These are phyloP conservation scores for Caenorhabditis sp. DNA, from an alignment of 2,888 invertebrate species.

Conservation along the genomic window DNA sequence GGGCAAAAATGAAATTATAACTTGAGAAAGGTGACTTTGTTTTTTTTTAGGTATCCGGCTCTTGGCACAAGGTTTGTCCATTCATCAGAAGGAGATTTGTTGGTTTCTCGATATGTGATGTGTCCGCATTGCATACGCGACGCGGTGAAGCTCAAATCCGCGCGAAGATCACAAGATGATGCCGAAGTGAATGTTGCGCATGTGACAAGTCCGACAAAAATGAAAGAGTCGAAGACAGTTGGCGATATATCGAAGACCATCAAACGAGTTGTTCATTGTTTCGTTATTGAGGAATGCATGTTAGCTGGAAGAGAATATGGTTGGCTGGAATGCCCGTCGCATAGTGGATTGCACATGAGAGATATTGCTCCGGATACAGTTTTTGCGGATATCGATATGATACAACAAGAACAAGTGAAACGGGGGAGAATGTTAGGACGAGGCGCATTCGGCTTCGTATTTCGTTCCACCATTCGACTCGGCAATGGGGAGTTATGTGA, in stretches of 20 bases:
- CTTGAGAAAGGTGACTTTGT: neutral
- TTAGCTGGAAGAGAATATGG: constrained; percentile 50
- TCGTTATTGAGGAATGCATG: constrained; percentile 96
- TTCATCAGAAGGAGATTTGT: constrained; percentile 91
- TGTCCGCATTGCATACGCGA: constrained; percentile 84
- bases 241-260: constrained; percentile 38
- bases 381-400: constrained; percentile 73
- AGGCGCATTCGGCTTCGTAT: constrained; percentile 98
- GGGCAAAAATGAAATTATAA: neutral
- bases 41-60: constrained; percentile 53
- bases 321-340: constrained; percentile 81
- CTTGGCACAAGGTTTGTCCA: constrained; percentile 93
- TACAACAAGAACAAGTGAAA: constrained; percentile 84
- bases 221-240: constrained; percentile 36
- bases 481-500: constrained; percentile 72
- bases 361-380: constrained; percentile 90
- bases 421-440: constrained; percentile 81
- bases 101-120: constrained; percentile 90
- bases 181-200: constrained; percentile 13
- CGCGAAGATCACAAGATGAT: constrained; percentile 22
- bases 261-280: constrained; percentile 71
- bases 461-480: constrained; percentile 78
- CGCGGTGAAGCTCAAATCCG: neutral
- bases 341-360: constrained; percentile 80
- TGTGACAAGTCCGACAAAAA: constrained; percentile 4